Conservation (phyloP, 2,888 invertebrate genomes). For the Stenurella melanura region DNA sequence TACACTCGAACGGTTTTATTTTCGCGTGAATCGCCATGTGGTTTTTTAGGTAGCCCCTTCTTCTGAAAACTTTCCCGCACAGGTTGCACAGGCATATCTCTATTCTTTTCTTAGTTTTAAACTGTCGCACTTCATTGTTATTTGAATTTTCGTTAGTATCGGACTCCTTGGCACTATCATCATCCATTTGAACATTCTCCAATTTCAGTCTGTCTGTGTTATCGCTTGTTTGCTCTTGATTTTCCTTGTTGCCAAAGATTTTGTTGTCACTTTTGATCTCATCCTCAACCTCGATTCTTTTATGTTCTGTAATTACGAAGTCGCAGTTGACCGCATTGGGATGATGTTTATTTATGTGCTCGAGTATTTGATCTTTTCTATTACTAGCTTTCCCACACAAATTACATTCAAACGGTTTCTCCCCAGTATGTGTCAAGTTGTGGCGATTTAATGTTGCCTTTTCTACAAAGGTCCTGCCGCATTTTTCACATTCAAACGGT, state of each 20-base stretch:
- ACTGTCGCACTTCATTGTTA: slow-evolving; percentile 9
- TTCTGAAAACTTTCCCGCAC: slow-evolving; percentile 51
- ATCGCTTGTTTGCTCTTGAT: not conserved
- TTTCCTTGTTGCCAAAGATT: not conserved
- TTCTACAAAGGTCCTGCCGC: slow-evolving; percentile 49
- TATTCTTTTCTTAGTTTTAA: slow-evolving; percentile 41
- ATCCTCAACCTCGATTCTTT: slow-evolving; percentile 19
- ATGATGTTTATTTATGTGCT: slow-evolving; percentile 51
- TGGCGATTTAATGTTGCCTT: slow-evolving; percentile 49
- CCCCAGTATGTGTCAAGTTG: slow-evolving; percentile 50
- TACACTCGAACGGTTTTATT: slow-evolving; percentile 49
- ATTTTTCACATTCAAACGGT: slow-evolving; percentile 47
- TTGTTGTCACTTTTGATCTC: not conserved
- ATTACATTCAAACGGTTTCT: slow-evolving; percentile 51
- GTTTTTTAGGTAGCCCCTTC: slow-evolving; percentile 51
- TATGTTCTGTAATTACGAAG: slow-evolving; percentile 42
- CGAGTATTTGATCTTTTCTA: slow-evolving; percentile 50
- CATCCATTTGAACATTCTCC: not conserved
- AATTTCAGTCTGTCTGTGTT: not conserved
- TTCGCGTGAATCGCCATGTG: slow-evolving; percentile 54
- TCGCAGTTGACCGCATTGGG: slow-evolving; percentile 45
- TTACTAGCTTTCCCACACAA: slow-evolving; percentile 46
- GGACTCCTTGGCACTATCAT: not conserved
- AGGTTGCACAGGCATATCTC: slow-evolving; percentile 51
- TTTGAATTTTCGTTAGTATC: slow-evolving; percentile 17